A percentile compares a stretch with the other conserved stretches of the same genome.
These are phyloP conservation scores for Trematocara nigrifrons DNA, from an alignment of 2,113 vertebrate species.

Conservation along the genomic window DNA sequence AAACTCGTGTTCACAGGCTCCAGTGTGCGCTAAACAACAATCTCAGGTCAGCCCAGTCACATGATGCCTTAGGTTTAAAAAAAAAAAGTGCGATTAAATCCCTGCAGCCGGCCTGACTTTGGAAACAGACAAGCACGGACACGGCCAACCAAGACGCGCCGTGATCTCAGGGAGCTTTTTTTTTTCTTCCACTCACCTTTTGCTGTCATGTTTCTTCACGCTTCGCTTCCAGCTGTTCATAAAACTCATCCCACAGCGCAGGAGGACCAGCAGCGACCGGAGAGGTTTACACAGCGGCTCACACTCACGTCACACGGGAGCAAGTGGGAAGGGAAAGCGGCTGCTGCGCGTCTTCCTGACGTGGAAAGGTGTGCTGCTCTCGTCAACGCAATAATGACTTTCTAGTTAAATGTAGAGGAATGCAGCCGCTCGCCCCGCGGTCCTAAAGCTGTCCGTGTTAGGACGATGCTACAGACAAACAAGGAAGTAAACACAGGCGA, in stretches of 20 bases:
- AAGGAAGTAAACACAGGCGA: neutral
- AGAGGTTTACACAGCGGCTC: neutral
- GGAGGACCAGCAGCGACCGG: neutral
- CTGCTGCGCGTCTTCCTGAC: slow-evolving; percentile 1
- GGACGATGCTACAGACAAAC: neutral
- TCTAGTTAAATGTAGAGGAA: slow-evolving; percentile 22
- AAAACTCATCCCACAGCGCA: slow-evolving; percentile 72
- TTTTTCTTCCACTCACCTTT: slow-evolving; percentile 54
- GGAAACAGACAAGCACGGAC: neutral
- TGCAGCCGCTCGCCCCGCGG: slow-evolving; percentile 14
- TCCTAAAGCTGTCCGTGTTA: slow-evolving; percentile 28
- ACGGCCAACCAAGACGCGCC: neutral
- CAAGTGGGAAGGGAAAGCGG: neutral
- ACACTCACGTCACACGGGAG: neutral
- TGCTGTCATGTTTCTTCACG: slow-evolving; percentile 57
- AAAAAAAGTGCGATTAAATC: neutral
- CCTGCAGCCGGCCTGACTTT: neutral
- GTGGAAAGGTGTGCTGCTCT: slow-evolving; percentile 38
- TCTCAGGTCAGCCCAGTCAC: neutral
- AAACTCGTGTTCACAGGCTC: neutral
- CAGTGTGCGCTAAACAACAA: neutral
- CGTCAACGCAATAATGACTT: slow-evolving; percentile 22
- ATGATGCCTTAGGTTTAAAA: neutral
- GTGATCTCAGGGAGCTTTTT: neutral
- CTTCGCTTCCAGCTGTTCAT: slow-evolving; percentile 55